Evolutionary conservation across 2,888 invertebrate species (phyloP), one percentile per base, ranked within the genome.

Genomic region (Cantharis flavilabris): DNA sequence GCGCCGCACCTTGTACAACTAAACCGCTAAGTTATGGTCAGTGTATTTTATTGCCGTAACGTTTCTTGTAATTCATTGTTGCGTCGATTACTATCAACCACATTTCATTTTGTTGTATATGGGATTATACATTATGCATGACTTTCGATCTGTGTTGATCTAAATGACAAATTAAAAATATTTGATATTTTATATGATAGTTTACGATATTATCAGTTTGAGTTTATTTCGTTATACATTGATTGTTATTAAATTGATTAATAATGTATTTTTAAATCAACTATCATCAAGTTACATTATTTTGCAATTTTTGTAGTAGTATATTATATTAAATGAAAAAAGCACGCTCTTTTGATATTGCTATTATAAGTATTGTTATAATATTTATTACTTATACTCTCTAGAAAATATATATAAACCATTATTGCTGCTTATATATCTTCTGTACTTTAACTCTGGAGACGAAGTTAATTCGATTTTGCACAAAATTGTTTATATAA

Each of bases 61-160:
- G 80, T 84, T 85, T 84, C 83, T 83, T 83, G 82, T 83, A 83
- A 84, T 84, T 84, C 84, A 84, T 84, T 83, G 82, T 80, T 76
- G 81, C 81, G 83, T 83, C 83, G 82, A 84, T 84, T 85, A 85
- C 78, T 77, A 81, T 77, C 80, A 78, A 78, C 80, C 77, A 79
- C 82, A 80, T 80, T 81, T 80, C 82, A 82, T 82, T 82, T 78
- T 69, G 78, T 75, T 77, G 75, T 72, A 30, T 62, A 71, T 49
- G 49, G 49, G 49, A 49, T n/a, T 62, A 70, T 79, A 76, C 71
- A 79, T 79, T 79, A 79, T 79, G 73, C 75, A 79, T 74, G 62
- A 71, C 10, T 63, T 72, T 69, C 30, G 49, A 30, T 71, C 70
- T 65, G 76, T 71, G 72, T 70, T 75, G 78, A 75, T 78, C 72